A percentile compares a stretch with the other conserved stretches of the same genome.
phyloP scores from a whole-genome alignment of 2,113 vertebrate genomes.

The Tragelaphus buxtoni region DNA sequence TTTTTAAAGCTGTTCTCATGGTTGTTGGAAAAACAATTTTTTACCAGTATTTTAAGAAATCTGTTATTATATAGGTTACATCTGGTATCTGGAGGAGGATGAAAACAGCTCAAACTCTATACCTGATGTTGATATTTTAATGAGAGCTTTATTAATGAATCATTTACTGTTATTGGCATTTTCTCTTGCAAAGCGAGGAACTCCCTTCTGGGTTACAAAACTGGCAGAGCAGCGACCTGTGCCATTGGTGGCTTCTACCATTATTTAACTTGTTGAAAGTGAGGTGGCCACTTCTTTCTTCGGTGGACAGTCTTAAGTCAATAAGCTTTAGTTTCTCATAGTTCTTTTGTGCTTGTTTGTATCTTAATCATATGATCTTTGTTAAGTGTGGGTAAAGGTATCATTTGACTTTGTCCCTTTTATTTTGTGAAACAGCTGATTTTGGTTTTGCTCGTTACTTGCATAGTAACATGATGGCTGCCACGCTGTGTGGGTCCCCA shows the following conservation, averaged over 20 bases:
- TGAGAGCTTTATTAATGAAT: slow-evolving; percentile 62
- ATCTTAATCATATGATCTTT: slow-evolving; percentile 1
- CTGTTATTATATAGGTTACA: neutral
- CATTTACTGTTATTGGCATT: slow-evolving; percentile 65
- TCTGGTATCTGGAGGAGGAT: neutral
- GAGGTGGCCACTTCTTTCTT: slow-evolving; percentile 19
- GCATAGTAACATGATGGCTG: slow-evolving; percentile 99
- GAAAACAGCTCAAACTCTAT: slow-evolving; percentile 38
- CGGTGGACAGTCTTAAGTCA: neutral
- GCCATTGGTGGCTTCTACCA: slow-evolving; percentile 41
- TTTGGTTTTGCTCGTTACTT: slow-evolving; percentile 98
- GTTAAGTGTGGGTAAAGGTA: slow-evolving; percentile 31
- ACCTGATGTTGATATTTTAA: slow-evolving; percentile 54
- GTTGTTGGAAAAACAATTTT: neutral
- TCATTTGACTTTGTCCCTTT: slow-evolving; percentile 40
- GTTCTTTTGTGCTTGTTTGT: slow-evolving; percentile 1
- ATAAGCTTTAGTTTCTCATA: neutral
- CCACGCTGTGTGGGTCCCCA: slow-evolving; percentile 95
- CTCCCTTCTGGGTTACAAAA: slow-evolving; percentile 55
- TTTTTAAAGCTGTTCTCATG: neutral
- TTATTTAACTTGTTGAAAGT: slow-evolving; percentile 51
- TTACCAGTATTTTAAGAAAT: neutral
- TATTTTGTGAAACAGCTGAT: slow-evolving; percentile 87
- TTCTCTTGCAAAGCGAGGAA: slow-evolving; percentile 51
- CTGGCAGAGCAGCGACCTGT: slow-evolving; percentile 48